Base-by-base conservation (phyloP, 2,888 invertebrate genomes). In the Drosophila longiperda region DNA sequence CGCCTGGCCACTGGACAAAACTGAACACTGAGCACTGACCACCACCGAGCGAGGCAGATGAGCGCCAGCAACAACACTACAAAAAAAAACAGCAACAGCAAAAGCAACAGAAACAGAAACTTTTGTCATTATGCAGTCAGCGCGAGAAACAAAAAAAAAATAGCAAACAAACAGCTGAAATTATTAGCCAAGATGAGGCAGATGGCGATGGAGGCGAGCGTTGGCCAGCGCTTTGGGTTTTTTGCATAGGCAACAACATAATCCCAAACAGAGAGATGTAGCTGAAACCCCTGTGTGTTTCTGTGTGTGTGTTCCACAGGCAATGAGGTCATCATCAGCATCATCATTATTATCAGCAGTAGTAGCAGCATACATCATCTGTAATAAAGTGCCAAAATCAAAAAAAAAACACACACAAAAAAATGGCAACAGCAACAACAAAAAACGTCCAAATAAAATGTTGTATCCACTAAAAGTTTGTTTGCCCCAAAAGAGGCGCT, bases 181-280 rank as follows among this genome's bases (percentile, higher is more conserved):
- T 88, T 87, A 90, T 87, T 88, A 90, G 90, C 86, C 71, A 85
- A 85, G 87, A 81, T 89, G 81, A 65, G 84, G 83, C 82, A 74
- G 89, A 59, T 71, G 73, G 70, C 63, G 32, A 57, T 32, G 57
- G 45, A 57, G 45, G 57, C 73, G 66, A 66, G 73, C 1, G 29
- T 67, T 83, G 80, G 73, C 40, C 54, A 61, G 60, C 66, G 66
- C 29, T 29, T 63, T 67, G 49, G 65, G 52, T 61, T 66, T 61
- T 66, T 64, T 68, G 73, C 65, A 74, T 80, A 53, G 62, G 23
- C 67, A 63, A 57, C 76, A 62, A 59, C 64, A 69, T 65, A 73
- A 78, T 67, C 73, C 73, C 42, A 34, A 12, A 34, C 42, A 57
- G 49, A 69, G 49, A 69, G 63, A 15, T 36, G 29, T 23, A 50